Base-by-base conservation (phyloP, 2,113 vertebrate genomes). In the Boulengeromyrus knoepffleri region DNA sequence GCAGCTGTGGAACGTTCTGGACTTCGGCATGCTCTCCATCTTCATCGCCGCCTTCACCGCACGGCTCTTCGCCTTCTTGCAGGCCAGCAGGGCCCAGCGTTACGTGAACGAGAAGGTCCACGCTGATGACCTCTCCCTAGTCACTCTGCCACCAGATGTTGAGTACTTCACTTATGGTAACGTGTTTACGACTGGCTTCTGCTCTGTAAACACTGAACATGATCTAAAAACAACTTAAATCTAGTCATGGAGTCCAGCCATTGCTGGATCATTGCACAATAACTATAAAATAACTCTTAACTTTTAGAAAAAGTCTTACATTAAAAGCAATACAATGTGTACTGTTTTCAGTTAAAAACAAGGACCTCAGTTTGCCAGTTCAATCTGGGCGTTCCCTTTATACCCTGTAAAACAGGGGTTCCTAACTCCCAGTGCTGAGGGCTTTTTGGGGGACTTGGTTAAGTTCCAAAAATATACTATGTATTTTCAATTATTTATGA, bases 11-110 rank as follows among this genome's bases (percentile, higher is more conserved):
- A 98, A 98, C 3, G 95, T 98, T 87, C 93, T 98, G 15, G 97
- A 98, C 92, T 98, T 98, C 0, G 97, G 97, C 87, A 98, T 98
- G 97, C 94, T 98, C 10, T 97, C 97, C 89, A 97, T 98, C 93
- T 98, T 98, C 93, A 97, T 97, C 13, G 97, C 97, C 0, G 97
- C 97, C 0, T 98, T 97, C 94, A 98, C 97, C 0, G 97, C 97
- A 1, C 95, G 97, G 49, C 96, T 98, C 74, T 92, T 98, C 8
- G 97, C 97, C 7, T 98, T 97, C 93, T 94, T 97, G 39, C 97
- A 97, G 93, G 97, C 97, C 27, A 96, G 95, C 1, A 97, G 96
- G 93, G 97, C 97, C 13, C 97, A 98, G 85, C 95, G 95, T 13
- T 98, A 97, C n/a, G 97, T 98, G 93, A 96, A 98, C 89, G 96